A percentile compares a stretch with the other conserved stretches of the same genome.
Evolutionary conservation across 1,140 invertebrate species (phyloP).

Genomic region (Macrobrachium nipponense): DNA sequence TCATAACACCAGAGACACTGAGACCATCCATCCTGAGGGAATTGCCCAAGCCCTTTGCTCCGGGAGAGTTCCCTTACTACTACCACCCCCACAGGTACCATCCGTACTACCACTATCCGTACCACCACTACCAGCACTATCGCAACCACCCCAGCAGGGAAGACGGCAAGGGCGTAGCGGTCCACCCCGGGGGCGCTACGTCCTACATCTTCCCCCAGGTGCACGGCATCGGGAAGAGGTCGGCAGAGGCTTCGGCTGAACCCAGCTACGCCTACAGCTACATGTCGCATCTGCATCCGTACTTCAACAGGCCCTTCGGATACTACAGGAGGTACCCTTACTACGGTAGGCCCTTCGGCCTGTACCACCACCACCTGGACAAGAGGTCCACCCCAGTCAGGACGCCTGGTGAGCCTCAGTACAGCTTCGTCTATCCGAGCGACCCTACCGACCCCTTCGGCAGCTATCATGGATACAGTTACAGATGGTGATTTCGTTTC

Average conservation of each 20-base stretch:
- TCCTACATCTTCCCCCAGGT: constrained; percentile 50
- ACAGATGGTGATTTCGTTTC: constrained; percentile 22
- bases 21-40: constrained; percentile 19
- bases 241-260: background rate
- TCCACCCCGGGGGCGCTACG: constrained; percentile 50
- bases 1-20: background rate
- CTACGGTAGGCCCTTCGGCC: background rate
- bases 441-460: background rate
- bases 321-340: constrained; percentile 2
- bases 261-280: background rate
- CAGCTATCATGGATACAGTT: constrained; percentile 22
- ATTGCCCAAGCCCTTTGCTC: background rate
- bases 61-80: background rate
- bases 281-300: background rate
- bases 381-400: background rate
- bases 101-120: background rate
- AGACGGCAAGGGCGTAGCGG: constrained; percentile 40
- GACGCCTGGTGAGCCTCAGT: background rate
- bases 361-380: constrained; percentile 25
- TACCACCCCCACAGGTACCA: constrained; percentile 25
- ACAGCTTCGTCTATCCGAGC: constrained; percentile 19
- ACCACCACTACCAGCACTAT: constrained; percentile 18
- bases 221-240: constrained; percentile 44
- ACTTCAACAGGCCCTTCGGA: constrained; percentile 13
- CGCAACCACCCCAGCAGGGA: constrained; percentile 11